Percentiles rank a stretch among this genome's conserved stretches.
Conservation (phyloP, 1,140 invertebrate genomes). For the Diachasma alloeum region DNA sequence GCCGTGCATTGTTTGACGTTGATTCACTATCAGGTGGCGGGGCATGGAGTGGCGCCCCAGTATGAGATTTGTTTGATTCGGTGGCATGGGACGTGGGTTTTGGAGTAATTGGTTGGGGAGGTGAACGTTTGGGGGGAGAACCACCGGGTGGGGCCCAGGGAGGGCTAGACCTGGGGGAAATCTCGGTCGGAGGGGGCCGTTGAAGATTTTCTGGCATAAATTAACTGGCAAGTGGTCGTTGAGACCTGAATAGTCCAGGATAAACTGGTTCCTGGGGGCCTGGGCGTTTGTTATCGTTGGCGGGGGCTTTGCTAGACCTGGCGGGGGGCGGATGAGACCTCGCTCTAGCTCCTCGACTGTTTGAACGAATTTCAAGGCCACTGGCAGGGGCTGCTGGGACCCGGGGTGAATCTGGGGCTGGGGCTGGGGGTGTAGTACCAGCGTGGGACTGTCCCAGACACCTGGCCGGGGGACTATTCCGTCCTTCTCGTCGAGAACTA, state of each 20-base stretch:
- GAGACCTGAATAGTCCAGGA: constrained; percentile 44
- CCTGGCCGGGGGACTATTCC: constrained; percentile 62
- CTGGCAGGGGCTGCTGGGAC: constrained; percentile 39
- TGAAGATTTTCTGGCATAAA: constrained; percentile 35
- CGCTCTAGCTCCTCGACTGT: constrained; percentile 69
- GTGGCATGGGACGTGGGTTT: constrained; percentile 52
- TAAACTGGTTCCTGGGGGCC: constrained; percentile 37
- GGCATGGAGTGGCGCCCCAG: constrained; percentile 56
- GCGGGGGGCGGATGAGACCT: constrained; percentile 58
- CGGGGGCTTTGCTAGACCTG: constrained; percentile 51
- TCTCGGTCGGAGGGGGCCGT: constrained; percentile 49
- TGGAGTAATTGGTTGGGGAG: constrained; percentile 57
- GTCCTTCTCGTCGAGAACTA: constrained; percentile 69
- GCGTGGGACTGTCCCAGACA: constrained; percentile 63
- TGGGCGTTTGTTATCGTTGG: constrained; percentile 52
- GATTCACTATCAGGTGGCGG: constrained; percentile 53
- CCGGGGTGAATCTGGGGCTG: constrained; percentile 43
- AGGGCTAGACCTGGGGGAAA: constrained; percentile 55
- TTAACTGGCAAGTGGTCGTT: constrained; percentile 43
- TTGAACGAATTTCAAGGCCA: constrained; percentile 60
- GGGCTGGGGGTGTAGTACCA: constrained; percentile 41
- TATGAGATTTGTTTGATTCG: constrained; percentile 62
- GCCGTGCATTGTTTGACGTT: constrained; percentile 52
- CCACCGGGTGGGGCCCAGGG: constrained; percentile 44
- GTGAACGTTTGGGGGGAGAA: constrained; percentile 52